Conservation (phyloP, 2,888 invertebrate species). For the Pachliopta kotzebuea region DNA sequence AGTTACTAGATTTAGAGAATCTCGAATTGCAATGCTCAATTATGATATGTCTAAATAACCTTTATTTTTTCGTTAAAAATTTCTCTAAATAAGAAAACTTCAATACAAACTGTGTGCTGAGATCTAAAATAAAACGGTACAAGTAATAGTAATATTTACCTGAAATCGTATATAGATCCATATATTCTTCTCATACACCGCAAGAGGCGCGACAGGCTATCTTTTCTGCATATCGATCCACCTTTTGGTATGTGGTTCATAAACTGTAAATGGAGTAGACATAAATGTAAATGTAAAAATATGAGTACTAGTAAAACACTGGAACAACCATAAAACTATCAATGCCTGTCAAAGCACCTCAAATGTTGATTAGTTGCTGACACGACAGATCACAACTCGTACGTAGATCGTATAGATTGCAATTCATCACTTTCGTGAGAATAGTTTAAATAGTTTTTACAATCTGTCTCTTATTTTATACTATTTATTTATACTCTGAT, state of each 20-base stretch:
- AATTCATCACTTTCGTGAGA: too few relatives aligned
- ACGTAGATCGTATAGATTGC: background rate
- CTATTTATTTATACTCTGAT: too few relatives aligned
- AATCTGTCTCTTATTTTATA: too few relatives aligned
- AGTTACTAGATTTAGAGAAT: too few relatives aligned
- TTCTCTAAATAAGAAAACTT: too few relatives aligned
- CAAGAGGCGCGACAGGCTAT: constrained; percentile 87
- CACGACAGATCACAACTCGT: constrained; percentile 36
- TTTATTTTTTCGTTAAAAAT: too few relatives aligned
- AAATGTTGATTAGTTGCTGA: constrained; percentile 36
- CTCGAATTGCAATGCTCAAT: too few relatives aligned
- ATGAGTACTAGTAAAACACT: constrained; percentile 36
- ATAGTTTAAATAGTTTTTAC: too few relatives aligned
- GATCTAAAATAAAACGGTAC: too few relatives aligned
- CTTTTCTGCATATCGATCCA: constrained; percentile 91
- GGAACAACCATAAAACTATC: constrained; percentile 38
- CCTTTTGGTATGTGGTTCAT: constrained; percentile 93
- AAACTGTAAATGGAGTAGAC: constrained; percentile 74
- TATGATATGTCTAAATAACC: too few relatives aligned
- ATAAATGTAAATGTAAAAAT: constrained; percentile 36
- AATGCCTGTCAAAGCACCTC: constrained; percentile 35
- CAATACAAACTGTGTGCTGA: too few relatives aligned
- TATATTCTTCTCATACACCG: constrained; percentile 91
- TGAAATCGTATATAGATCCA: constrained; percentile 91
- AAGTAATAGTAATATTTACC: constrained; percentile 80